Base-by-base conservation (phyloP, 2,113 vertebrate species). In the Sporophila hypoxantha region DNA sequence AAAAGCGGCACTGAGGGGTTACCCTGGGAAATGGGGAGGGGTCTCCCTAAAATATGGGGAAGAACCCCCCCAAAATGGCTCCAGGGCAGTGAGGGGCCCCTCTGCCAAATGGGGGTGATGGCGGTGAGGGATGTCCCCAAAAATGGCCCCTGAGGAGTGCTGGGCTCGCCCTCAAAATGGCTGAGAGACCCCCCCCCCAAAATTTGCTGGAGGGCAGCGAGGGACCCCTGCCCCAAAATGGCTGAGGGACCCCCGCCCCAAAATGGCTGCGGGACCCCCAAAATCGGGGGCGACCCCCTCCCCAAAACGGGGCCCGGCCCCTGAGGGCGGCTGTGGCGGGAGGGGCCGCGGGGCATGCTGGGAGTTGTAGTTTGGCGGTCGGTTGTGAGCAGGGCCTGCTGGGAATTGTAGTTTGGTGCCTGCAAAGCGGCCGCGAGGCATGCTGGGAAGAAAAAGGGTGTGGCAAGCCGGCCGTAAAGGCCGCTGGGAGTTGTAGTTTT, bases 391-490 rank as follows among this genome's bases (percentile, higher is more conserved):
- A 11, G 13, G 67, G 50, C 50, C n/a, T 55, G 50, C 50, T 55
- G 50, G 50, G 50, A n/a, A 18, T 29, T 57, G 69, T 10, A 57
- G 69, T 57, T 34, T 4, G 8, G 17, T 0, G 1, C 0, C 0
- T 9, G 18, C 2, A 1, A 34, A 20, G 30, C 3, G 22, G 37
- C 39, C 10, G 39, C 8, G 10, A 16, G 32, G 18, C 29, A 10
- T 76, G 22, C 34, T 50, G 73, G 73, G 73, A 10, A 7, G 8
- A 13, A 2, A 5, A 0, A 3, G 17, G 11, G 59, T 4, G 59
- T 17, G 47, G 23, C 3, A 3, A 17, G 0, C 4, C 23, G 1
- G 74, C 47, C 1, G 18, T 25, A 7, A 19, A 15, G 49, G 37
- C 37, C 7, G 25, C 47, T 64, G 37, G 74, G 59, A 42, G 47